Percentiles rank a stretch among this genome's conserved stretches.
These are phyloP conservation scores for Osmerus mordax DNA, from an alignment of 2,113 vertebrate species.

Conservation along the genomic window DNA sequence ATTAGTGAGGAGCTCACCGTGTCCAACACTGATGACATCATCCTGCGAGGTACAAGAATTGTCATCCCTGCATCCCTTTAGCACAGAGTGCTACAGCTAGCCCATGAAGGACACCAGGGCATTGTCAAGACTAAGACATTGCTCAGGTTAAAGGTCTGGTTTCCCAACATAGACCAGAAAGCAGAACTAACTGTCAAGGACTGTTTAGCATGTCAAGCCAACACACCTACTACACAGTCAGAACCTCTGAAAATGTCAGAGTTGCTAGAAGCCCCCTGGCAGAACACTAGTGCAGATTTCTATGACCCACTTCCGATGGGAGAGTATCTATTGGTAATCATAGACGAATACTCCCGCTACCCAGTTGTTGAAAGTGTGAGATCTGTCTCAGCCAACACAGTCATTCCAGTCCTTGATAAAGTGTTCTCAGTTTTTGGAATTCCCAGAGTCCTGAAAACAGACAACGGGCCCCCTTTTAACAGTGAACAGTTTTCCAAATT, in stretches of 20 bases:
- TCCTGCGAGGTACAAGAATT: constrained; percentile 25
- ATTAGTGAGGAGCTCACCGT: constrained; percentile 19
- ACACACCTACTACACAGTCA: too few species aligned
- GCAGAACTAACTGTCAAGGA: too few species aligned
- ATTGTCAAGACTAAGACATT: too few species aligned
- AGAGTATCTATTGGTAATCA: too few species aligned
- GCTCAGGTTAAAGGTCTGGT: too few species aligned
- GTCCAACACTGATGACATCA: constrained; percentile 9
- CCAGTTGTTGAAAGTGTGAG: constrained; percentile 14
- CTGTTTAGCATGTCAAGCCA: too few species aligned
- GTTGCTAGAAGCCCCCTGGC: too few species aligned
- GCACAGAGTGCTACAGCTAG: constrained; percentile 16
- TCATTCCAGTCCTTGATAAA: constrained; percentile 20
- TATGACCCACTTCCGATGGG: too few species aligned
- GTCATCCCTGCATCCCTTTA: constrained; percentile 16
- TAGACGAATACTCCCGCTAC: not conserved
- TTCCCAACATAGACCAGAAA: too few species aligned
- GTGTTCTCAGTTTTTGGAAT: constrained; percentile 35
- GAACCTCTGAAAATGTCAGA: too few species aligned
- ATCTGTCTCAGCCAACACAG: constrained; percentile 12
- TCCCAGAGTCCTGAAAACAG: constrained; percentile 21
- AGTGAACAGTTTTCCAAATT: constrained; percentile 24
- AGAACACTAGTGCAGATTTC: too few species aligned
- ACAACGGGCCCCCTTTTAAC: constrained; percentile 33
- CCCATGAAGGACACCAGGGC: constrained; percentile 32